Evolutionary conservation across 2,888 invertebrate genomes (phyloP), one percentile per base, ranked within the genome.

Genomic region (Drosophila melanosoma): DNA sequence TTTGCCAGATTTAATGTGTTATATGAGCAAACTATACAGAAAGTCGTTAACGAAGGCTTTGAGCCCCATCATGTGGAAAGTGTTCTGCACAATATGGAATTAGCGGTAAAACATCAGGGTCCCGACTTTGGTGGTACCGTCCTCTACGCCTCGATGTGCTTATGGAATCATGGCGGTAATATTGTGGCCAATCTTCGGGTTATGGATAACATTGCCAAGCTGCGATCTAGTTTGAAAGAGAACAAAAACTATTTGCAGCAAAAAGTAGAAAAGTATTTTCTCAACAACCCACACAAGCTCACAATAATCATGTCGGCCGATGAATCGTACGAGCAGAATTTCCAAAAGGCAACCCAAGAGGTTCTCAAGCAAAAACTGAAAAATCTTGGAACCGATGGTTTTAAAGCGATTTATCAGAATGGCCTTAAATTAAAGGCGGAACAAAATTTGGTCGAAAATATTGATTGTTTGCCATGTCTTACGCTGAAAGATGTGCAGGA

Each of bases 131-230:
- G 99, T 0, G 94, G 98, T 5, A 95, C 96, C 83, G 91, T 98
- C n/a, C 93, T 97, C 0, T 96, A 97, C 91, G 95, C 95, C 74
- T 89, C 98, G 0, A 95, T 96, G 68, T 95, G 97, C 0, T 89
- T 96, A 1, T 98, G 98, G 98, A 98, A 97, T 92, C 98, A 99
- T 90, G 96, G 96, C 74, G 97, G 96, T 0, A 95, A 97, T 80
- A 94, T 98, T 3, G 92, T 97, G 2, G 93, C 94, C 59, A 94
- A 95, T 26, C 92, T 99, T 67, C 95, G 96, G 91, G 95, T 97
- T 0, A 97, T 96, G 75, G 93, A 95, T 49, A 94, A 96, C 67
- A 94, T 98, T 8, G 92, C 94, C 3, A 93, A 94, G 74, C 94
- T 99, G 61, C 95, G 95, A 66, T 88, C 93, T 2, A 94, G 95